Evolutionary conservation across 2,797 vertebrate genomes (phyloP), one percentile per base, ranked within the genome.

Genomic region (Okamejei kenojei): DNA sequence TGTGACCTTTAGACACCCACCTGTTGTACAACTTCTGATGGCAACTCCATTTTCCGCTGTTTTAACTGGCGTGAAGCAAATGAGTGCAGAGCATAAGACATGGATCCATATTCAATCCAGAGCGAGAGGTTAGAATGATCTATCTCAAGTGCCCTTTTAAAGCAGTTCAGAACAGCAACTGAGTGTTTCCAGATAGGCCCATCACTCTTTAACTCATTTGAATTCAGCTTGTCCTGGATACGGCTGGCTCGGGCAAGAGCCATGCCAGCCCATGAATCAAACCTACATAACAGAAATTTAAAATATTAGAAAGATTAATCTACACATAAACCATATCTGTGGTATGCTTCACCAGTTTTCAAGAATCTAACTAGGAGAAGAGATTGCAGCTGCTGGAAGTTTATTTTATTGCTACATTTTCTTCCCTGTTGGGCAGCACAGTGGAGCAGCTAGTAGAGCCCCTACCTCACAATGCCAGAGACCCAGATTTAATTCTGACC

Each of bases 241-340:
- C 99, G 98, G 93, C 98, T 99, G 74, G 99, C 99, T 93, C 99
- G 95, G 9, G 99, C 99, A 94, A 99, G 95, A 68, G 99, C 99
- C 98, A 99, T 99, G 80, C 99, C 99, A 0, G 99, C 99, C 99
- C 99, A 99, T 0, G 99, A 99, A 95, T 99, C 99, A 92, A 99
- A 99, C 96, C 99, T 99, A 93, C 0, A n/a, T 38, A 78, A 88
- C 45, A 11, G 93, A 90, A 68, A 21, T 38, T n/a, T 76, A 54
- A 58, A 17, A 21, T 76, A 29, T 92, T 21, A 74, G 38, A 29
- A 29, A 74, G 68, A 0, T 21, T 7, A 35, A n/a, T 88, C 84
- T n/a, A 68, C 21, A 68, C 13, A 90, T 8, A 90, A 26, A 65
- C 73, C 15, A 58, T 2, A 90, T n/a, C 38, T 68, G 54, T 58